phyloP scores from a whole-genome alignment of 1,140 invertebrate genomes.

The Caenorhabditis remanei region DNA sequence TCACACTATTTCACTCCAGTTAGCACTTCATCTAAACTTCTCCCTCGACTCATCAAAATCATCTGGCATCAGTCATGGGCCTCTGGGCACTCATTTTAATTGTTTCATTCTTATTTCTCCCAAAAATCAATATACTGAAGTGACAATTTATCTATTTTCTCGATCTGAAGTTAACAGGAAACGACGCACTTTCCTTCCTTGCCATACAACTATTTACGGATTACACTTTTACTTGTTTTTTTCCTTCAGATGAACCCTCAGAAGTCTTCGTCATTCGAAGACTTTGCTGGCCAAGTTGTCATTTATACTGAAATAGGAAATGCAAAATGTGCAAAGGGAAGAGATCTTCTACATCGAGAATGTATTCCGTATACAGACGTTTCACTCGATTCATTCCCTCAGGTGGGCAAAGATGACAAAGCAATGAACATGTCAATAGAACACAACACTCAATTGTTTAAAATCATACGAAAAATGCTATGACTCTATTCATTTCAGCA shows the following conservation, averaged over 20 bases:
- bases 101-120: neutral
- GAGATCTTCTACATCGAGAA: slow-evolving; percentile 33
- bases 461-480: neutral
- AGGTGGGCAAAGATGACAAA: slow-evolving; percentile 82
- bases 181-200: neutral
- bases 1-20: neutral
- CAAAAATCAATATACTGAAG: neutral
- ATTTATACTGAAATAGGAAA: slow-evolving; percentile 54
- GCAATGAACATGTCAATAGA: neutral
- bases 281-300: slow-evolving; percentile 12
- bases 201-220: neutral
- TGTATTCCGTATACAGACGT: slow-evolving; percentile 48
- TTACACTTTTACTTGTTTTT: neutral
- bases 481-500: slow-evolving; percentile 48
- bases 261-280: slow-evolving; percentile 13
- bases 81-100: neutral
- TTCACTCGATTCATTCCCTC: slow-evolving; percentile 78
- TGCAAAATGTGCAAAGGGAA: slow-evolving; percentile 36
- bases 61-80: neutral
- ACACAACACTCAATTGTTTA: neutral
- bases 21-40: slow-evolving; percentile 2
- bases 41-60: slow-evolving; percentile 6
- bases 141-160: neutral
- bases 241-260: neutral
- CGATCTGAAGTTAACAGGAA: neutral